Conservation (phyloP, 2,888 invertebrate species). For the Heliconius ismenius region DNA sequence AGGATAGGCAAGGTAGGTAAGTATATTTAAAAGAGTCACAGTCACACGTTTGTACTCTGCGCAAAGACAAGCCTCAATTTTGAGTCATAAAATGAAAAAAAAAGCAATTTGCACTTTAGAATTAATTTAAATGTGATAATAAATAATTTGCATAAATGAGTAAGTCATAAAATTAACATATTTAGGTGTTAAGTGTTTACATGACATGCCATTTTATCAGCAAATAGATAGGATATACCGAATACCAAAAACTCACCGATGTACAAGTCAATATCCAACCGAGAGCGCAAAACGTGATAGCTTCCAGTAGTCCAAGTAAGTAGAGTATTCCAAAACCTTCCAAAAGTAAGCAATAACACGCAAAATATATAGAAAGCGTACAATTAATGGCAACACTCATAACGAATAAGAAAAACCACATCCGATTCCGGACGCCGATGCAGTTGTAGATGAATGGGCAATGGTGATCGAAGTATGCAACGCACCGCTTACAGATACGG, state of each 20-base stretch:
- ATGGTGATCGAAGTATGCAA: slow-evolving; percentile 95
- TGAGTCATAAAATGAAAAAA: neutral
- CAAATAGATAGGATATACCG: neutral
- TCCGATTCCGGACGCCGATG: slow-evolving; percentile 93
- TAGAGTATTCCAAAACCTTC: slow-evolving; percentile 93
- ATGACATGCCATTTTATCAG: too few species aligned
- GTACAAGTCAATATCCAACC: slow-evolving; percentile 94
- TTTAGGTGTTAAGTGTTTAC: too few species aligned
- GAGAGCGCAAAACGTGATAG: slow-evolving; percentile 91
- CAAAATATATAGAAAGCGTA: slow-evolving; percentile 93
- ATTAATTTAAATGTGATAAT: neutral
- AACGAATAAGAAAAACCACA: slow-evolving; percentile 96
- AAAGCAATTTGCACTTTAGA: neutral
- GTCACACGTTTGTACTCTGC: too few species aligned
- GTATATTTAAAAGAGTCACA: too few species aligned
- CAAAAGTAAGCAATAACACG: slow-evolving; percentile 91
- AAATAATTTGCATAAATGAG: neutral
- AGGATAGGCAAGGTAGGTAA: too few species aligned
- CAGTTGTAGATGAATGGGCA: slow-evolving; percentile 98
- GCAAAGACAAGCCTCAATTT: neutral
- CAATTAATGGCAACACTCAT: slow-evolving; percentile 94
- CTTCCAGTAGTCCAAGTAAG: slow-evolving; percentile 90
- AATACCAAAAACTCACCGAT: slow-evolving; percentile 83
- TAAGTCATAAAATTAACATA: too few species aligned
- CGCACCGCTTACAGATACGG: slow-evolving; percentile 93